Evolutionary conservation across 2,113 vertebrate species (phyloP).

Genomic region (Myotis brandtii): DNA sequence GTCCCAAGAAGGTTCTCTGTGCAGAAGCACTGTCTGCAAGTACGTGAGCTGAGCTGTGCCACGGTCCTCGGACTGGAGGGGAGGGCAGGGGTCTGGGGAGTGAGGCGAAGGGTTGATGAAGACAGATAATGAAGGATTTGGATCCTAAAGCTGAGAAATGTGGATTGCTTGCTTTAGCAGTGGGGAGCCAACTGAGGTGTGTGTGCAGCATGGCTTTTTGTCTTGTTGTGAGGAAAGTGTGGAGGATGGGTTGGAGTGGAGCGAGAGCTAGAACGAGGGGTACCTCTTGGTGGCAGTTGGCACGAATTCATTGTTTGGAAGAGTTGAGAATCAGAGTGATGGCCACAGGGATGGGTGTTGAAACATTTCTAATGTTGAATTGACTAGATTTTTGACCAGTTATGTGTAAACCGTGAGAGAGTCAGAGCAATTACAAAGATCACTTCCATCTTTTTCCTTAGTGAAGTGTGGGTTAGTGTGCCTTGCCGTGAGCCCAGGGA

Average conservation of each 20-base stretch:
- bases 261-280: not conserved
- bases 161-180: not conserved
- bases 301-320: not conserved
- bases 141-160: not conserved
- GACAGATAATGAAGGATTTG: not conserved
- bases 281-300: not conserved
- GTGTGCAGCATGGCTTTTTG: not conserved
- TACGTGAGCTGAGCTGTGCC: not conserved
- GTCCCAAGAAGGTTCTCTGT: not conserved
- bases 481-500: too few relatives aligned
- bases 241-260: not conserved
- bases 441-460: not conserved
- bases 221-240: not conserved
- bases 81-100: not conserved
- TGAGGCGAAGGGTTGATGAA: not conserved
- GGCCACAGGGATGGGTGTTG: too few relatives aligned
- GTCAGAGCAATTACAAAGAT: not conserved
- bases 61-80: not conserved
- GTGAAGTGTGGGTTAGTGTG: accelerated
- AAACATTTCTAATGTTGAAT: too few relatives aligned
- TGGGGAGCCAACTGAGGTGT: not conserved
- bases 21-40: not conserved
- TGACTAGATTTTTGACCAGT: not conserved
- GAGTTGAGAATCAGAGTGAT: not conserved
- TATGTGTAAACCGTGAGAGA: not conserved